phyloP scores from a whole-genome alignment of 2,888 invertebrate species.

The Morpho achilles region DNA sequence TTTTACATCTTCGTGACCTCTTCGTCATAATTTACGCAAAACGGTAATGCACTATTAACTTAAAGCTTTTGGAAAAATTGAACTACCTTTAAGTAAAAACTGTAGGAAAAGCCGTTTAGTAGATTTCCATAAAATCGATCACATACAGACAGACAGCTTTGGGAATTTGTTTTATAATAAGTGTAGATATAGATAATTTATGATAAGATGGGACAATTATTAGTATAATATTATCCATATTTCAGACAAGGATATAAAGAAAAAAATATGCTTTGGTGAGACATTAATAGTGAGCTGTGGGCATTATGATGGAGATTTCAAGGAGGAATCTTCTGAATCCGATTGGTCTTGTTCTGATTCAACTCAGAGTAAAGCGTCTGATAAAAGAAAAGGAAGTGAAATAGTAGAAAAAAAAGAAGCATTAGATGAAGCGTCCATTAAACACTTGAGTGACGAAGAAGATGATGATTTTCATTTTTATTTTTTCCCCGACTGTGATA shows the following conservation, averaged over 20 bases:
- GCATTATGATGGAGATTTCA: conserved; percentile 51
- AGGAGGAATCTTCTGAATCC: conserved; percentile 55
- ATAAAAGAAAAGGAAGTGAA: conserved; percentile 40
- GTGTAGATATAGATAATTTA: no score
- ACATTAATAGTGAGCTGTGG: conserved; percentile 75
- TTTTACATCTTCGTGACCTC: no score
- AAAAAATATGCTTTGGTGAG: conserved; percentile 75
- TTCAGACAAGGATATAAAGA: conserved; percentile 68
- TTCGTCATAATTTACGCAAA: no score
- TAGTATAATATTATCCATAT: not conserved
- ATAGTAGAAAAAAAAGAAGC: conserved; percentile 34
- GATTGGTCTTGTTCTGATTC: conserved; percentile 60
- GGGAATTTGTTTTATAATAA: no score
- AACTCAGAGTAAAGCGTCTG: conserved; percentile 37
- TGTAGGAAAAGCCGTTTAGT: no score
- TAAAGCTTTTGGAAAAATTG: no score
- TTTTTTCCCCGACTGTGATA: conserved; percentile 66
- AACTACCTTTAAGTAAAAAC: no score
- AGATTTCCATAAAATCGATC: no score
- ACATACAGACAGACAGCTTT: no score
- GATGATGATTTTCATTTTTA: conserved; percentile 62
- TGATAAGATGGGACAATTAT: not conserved
- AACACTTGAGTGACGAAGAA: conserved; percentile 40
- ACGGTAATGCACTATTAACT: no score
- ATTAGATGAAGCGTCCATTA: conserved; percentile 33